Conservation (phyloP, 2,888 invertebrate species). For the Euclidia mi region DNA sequence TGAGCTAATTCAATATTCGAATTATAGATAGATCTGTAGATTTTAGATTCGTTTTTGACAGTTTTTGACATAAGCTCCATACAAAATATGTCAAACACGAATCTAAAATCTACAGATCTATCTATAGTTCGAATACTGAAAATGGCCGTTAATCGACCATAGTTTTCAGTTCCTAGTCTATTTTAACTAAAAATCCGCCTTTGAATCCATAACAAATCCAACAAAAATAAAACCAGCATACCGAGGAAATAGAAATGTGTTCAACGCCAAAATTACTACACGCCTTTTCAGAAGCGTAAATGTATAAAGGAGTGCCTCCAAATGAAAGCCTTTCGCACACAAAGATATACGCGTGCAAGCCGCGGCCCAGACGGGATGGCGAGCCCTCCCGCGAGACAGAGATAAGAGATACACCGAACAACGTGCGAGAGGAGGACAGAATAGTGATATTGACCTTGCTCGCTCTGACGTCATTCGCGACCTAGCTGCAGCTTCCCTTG, state of each 20-base stretch:
- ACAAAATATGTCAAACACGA: too few species aligned
- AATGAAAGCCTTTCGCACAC: constrained; percentile 48
- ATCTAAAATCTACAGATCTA: too few species aligned
- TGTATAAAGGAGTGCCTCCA: constrained; percentile 26
- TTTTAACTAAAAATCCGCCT: too few species aligned
- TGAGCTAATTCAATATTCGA: too few species aligned
- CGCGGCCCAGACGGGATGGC: constrained; percentile 80
- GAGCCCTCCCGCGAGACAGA: constrained; percentile 69
- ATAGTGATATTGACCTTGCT: constrained; percentile 89
- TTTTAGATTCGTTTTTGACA: too few species aligned
- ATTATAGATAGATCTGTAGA: too few species aligned
- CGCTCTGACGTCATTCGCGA: constrained; percentile 90
- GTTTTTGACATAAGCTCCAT: too few species aligned
- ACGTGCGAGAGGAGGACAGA: constrained; percentile 64
- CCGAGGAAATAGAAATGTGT: constrained; percentile 23
- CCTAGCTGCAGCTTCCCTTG: constrained; percentile 88
- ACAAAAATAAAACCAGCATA: background rate
- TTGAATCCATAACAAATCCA: background rate
- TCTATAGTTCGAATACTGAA: too few species aligned
- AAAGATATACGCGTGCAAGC: constrained; percentile 67
- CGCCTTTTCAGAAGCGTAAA: constrained; percentile 42
- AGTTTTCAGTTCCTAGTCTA: too few species aligned
- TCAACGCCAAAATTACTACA: constrained; percentile 42
- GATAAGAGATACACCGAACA: constrained; percentile 48
- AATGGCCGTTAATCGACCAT: too few species aligned